Evolutionary conservation across 1,140 invertebrate species (phyloP).

Genomic region (Papilio aristodemus): DNA sequence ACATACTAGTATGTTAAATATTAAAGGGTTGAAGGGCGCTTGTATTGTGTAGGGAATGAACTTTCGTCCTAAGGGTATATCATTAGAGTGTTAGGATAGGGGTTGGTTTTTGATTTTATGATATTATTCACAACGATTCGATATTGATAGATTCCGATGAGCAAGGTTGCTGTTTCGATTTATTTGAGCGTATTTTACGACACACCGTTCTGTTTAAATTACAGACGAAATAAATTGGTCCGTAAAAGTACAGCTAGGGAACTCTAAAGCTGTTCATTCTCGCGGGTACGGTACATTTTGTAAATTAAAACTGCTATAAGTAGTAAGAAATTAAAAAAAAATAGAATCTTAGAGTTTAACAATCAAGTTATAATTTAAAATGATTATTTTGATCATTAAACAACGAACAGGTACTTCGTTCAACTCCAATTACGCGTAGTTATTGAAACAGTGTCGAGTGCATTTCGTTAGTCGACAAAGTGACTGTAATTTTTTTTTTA

Average conservation of each 20-base stretch:
- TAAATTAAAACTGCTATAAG: background rate
- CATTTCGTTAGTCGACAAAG: background rate
- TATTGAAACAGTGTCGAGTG: background rate
- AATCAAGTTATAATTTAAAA: no score
- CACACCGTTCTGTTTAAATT: slow-evolving; percentile 13
- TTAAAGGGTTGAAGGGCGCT: no score
- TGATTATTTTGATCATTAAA: no score
- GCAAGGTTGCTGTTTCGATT: slow-evolving; percentile 11
- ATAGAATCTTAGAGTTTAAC: background rate
- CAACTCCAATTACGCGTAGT: background rate
- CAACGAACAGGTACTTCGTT: slow-evolving; percentile 5
- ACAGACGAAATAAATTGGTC: slow-evolving; percentile 11
- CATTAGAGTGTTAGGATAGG: background rate
- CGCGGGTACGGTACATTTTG: background rate
- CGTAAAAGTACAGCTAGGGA: slow-evolving; percentile 4
- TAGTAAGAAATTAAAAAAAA: background rate
- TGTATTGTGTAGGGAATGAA: background rate
- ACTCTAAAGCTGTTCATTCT: slow-evolving; percentile 1
- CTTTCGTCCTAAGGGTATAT: background rate
- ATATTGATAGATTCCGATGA: slow-evolving; percentile 8
- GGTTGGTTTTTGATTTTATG: background rate
- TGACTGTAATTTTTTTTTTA: background rate
- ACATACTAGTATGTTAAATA: no score
- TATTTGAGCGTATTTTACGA: slow-evolving; percentile 17
- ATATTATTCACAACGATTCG: background rate